Evolutionary conservation across 2,113 vertebrate genomes (phyloP).

Genomic region (Falco punctatus): DNA sequence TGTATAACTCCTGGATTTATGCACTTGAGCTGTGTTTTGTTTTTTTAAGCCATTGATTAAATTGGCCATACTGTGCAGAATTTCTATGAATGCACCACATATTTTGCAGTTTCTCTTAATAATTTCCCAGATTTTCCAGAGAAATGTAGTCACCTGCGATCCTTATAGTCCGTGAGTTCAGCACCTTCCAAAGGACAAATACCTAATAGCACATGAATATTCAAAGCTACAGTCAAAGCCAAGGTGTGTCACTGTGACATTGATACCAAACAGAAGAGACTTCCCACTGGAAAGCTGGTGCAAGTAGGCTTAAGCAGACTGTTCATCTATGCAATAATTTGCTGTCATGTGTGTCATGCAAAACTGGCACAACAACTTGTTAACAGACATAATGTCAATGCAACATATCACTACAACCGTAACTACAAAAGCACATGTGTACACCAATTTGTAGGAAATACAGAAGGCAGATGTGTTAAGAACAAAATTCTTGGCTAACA

Average conservation of each 20-base stretch:
- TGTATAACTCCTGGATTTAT: not conserved
- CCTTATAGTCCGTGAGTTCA: not conserved
- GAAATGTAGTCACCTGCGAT: not conserved
- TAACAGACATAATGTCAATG: not conserved
- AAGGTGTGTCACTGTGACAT: not conserved
- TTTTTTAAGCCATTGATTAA: not conserved
- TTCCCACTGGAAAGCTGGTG: slow-evolving; percentile 40
- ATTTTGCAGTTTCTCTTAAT: not conserved
- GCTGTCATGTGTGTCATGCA: not conserved
- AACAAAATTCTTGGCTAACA: not conserved
- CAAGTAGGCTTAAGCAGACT: not conserved
- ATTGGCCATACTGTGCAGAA: not conserved
- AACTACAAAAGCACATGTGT: not conserved
- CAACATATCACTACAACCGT: not conserved
- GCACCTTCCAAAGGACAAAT: not conserved
- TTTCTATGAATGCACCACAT: not conserved
- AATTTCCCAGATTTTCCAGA: not conserved
- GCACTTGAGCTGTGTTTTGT: not conserved
- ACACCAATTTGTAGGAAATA: not conserved
- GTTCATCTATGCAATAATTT: not conserved
- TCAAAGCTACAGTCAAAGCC: not conserved
- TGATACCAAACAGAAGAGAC: slow-evolving; percentile 38
- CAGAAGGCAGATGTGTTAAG: not conserved
- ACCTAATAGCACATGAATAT: not conserved
- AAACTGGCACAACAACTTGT: not conserved